Evolutionary conservation across 2,797 vertebrate species (phyloP), one percentile per base, ranked within the genome.

Genomic region (Euthynnus affinis): DNA sequence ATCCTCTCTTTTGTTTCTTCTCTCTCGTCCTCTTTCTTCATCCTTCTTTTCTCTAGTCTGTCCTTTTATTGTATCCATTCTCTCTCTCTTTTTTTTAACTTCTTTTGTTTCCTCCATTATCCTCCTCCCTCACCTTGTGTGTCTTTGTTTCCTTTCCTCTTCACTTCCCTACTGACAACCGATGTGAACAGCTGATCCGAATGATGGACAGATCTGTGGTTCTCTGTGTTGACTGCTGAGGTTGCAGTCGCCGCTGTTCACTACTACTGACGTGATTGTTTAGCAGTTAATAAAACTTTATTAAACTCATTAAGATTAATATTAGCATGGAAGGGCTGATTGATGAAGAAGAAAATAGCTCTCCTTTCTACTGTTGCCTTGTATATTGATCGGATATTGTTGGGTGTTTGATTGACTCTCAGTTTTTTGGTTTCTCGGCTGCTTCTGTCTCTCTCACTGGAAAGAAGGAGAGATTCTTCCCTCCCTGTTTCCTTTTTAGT

Each of bases 231-330:
- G 34, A 13, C 42, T 1, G 42, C 42, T 44, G 15, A 52, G 46
- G 25, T 10, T 44, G 64, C 74, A 9, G 9, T 72, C 3, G 29
- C 42, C 46, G 9, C 68, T 51, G 70, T 66, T 77, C 29, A 37
- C 70, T n/a, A 12, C 58, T 44, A 9, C 40, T 63, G 40, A 61
- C 78, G 49, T 42, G 14, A 57, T 75, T 58, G 10, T 48, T 48
- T 59, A 32, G 29, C 34, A n/a, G 22, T 46, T 53, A 77, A 81
- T 76, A 29, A 64, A 85, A 88, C 80, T 76, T 76, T 78, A 76
- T 74, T 76, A 62, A 85, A 80, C 18, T 65, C 70, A 78, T 76
- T 74, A 64, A 78, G 6, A 63, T 58, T 14, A 57, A 44, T 58
- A 52, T 78, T 65, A 66, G 62, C 60, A 63, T n/a, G 37, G 63